These are phyloP conservation scores for Melinaea menophilus DNA, from an alignment of 2,888 invertebrate genomes.

Conservation along the genomic window DNA sequence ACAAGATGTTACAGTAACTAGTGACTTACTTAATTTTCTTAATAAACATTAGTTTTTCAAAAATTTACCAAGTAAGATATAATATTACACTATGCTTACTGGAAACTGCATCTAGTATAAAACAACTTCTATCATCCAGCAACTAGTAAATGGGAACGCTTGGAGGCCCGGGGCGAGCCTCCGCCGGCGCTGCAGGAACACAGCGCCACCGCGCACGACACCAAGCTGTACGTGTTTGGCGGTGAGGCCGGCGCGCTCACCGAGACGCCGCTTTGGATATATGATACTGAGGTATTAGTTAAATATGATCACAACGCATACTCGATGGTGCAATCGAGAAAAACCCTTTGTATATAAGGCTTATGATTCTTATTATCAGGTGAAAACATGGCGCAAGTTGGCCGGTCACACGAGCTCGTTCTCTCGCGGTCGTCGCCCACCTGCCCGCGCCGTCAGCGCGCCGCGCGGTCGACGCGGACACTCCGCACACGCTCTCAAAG, in stretches of 20 bases:
- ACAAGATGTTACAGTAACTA: neutral
- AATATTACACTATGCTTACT: no score
- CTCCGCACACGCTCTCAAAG: constrained; percentile 86
- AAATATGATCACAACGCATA: neutral
- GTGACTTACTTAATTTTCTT: no score
- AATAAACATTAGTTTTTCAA: no score
- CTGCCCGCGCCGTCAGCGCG: constrained; percentile 51
- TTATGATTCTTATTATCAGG: constrained; percentile 34
- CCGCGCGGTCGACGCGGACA: constrained; percentile 91
- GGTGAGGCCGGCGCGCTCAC: constrained; percentile 90
- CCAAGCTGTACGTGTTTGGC: constrained; percentile 89
- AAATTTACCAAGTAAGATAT: no score
- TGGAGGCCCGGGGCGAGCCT: constrained; percentile 82
- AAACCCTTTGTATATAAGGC: no score
- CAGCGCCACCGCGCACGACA: constrained; percentile 85
- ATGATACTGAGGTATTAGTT: constrained; percentile 81
- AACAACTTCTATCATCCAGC: constrained; percentile 64
- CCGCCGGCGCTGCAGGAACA: constrained; percentile 92
- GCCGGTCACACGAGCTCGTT: constrained; percentile 75
- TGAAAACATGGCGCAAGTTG: constrained; percentile 71
- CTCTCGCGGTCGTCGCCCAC: constrained; percentile 46
- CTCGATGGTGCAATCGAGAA: no score
- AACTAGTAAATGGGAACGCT: constrained; percentile 85
- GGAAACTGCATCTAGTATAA: neutral
- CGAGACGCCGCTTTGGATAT: constrained; percentile 92